Conservation (phyloP, 2,797 vertebrate species). For the Chrosomus eos region DNA sequence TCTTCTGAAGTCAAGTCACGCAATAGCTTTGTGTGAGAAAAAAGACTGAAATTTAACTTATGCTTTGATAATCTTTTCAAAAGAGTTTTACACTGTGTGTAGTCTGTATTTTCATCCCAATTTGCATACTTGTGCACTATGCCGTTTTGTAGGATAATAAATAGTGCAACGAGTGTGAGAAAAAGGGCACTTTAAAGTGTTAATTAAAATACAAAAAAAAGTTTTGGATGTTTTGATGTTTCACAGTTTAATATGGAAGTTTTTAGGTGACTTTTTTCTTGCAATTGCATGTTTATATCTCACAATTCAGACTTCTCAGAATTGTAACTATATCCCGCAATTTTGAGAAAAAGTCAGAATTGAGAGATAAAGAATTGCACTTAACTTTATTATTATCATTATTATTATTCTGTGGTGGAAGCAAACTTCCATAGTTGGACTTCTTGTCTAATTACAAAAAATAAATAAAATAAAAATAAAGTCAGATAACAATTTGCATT, state of each 20-base stretch:
- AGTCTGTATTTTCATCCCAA: background rate
- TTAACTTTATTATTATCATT: too few relatives aligned
- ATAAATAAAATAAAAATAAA: background rate
- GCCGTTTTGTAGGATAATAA: background rate
- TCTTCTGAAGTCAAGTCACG: background rate
- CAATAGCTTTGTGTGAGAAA: background rate
- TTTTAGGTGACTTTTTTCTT: too few relatives aligned
- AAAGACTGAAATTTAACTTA: background rate
- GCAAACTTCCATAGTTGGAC: background rate
- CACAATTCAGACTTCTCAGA: too few relatives aligned
- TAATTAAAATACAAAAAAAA: background rate
- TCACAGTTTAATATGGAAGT: background rate
- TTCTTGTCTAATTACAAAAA: background rate
- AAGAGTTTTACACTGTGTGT: background rate
- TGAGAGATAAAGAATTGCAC: background rate
- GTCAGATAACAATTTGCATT: background rate
- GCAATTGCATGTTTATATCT: too few relatives aligned
- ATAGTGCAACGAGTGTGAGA: background rate
- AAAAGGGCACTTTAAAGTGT: background rate
- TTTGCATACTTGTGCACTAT: background rate
- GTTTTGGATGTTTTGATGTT: background rate
- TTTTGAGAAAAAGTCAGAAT: background rate
- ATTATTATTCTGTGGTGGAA: background rate
- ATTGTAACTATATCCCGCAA: too few relatives aligned
- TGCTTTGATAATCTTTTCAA: background rate